These are phyloP conservation scores for Tachycineta bicolor DNA, from an alignment of 2,113 vertebrate genomes.

Conservation along the genomic window DNA sequence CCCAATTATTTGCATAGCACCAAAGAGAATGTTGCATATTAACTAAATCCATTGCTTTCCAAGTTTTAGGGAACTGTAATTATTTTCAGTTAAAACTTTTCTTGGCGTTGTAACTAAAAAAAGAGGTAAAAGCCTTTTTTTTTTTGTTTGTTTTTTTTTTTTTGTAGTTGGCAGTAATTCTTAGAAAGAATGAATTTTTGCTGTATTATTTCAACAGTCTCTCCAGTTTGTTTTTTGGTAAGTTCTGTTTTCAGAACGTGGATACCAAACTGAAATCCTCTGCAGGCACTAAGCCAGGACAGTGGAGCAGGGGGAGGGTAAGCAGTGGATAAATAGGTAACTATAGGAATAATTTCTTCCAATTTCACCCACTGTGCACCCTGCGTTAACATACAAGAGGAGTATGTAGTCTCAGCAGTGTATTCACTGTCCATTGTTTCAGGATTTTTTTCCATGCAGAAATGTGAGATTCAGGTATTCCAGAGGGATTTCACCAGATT, in stretches of 20 bases:
- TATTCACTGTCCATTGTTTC: not conserved
- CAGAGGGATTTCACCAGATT: not conserved
- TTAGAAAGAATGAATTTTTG: not conserved
- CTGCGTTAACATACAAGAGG: not conserved
- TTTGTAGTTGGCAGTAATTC: not conserved
- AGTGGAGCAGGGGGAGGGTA: not conserved
- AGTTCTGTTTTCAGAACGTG: not conserved
- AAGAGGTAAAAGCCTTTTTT: not conserved
- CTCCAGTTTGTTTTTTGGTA: not conserved
- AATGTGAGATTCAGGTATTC: not conserved
- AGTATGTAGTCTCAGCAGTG: not conserved
- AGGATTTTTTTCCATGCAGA: not conserved
- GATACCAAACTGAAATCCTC: not conserved
- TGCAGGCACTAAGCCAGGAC: not conserved
- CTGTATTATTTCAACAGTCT: not conserved
- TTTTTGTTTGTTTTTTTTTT: not conserved
- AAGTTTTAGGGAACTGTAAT: not conserved
- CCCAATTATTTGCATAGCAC: not conserved
- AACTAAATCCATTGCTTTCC: not conserved
- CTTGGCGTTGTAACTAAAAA: not conserved
- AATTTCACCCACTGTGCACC: not conserved
- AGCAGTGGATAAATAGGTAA: not conserved
- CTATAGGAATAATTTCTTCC: not conserved
- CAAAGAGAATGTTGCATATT: not conserved
- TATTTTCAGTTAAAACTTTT: conserved; percentile 1